Evolutionary conservation across 2,113 vertebrate species (phyloP).

Genomic region (Chamaetylas fuelleborni): DNA sequence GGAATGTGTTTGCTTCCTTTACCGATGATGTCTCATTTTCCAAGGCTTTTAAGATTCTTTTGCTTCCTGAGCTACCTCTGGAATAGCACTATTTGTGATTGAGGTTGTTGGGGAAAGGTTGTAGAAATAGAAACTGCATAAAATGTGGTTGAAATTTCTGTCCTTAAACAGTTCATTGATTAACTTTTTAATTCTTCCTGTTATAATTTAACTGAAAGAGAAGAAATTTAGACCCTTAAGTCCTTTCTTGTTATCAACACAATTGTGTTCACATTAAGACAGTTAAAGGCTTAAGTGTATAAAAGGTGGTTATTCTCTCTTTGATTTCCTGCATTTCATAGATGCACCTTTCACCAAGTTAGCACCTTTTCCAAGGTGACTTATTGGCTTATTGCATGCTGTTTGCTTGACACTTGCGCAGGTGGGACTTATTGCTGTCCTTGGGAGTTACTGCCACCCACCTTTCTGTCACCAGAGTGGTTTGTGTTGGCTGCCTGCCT

Average conservation of each 20-base stretch:
- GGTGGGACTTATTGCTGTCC: not conserved
- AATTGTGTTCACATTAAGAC: not conserved
- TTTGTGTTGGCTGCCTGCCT: not conserved
- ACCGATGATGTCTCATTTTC: not conserved
- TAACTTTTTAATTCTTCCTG: not conserved
- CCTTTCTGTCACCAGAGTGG: not conserved
- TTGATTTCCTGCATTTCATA: not conserved
- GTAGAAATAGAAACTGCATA: not conserved
- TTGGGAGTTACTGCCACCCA: not conserved
- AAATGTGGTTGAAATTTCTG: not conserved
- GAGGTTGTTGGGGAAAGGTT: not conserved
- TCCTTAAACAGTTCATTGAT: not conserved
- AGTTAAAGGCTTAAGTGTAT: not conserved
- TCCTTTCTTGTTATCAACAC: not conserved
- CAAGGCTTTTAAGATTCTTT: not conserved
- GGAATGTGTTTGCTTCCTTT: not conserved
- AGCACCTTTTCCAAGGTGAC: not conserved
- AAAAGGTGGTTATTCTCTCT: not conserved
- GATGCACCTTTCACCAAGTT: not conserved
- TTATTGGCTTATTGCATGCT: accelerated
- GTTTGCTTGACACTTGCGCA: not conserved
- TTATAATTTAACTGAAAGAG: not conserved
- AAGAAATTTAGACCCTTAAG: not conserved
- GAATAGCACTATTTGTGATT: not conserved
- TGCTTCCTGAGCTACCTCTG: not conserved